Base-by-base conservation (phyloP, 2,888 invertebrate species). In the Rhingia campestris region DNA sequence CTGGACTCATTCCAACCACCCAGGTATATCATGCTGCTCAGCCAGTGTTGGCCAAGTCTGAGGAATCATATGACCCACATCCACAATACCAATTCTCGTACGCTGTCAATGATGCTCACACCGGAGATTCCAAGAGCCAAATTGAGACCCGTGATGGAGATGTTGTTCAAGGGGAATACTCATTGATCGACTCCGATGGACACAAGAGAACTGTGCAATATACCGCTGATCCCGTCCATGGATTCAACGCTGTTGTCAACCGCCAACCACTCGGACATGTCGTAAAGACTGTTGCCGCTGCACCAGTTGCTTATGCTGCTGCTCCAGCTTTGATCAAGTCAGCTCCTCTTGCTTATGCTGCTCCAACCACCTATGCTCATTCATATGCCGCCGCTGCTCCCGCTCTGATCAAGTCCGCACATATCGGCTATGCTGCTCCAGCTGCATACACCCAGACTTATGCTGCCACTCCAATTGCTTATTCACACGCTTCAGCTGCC, bases 191-290 rank as follows among this genome's bases (percentile, higher is more conserved):
- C 77, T 91, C 93, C 63, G 94, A 94, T 88, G 94, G 94, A 86
- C 92, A 92, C 85, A 92, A 92, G 89, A 92, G 94, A 86, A 93
- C 92, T 59, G 94, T 93, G 0, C 93, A 94, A 81, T 93, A 93
- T 88, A 90, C 89, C 12, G 90, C 91, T 59, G 91, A 91, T 84
- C 88, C 90, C 32, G 58, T 86, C 1, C 72, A 86, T 67, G 86
- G 86, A 67, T 86, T 86, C 39, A 86, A 86, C 47, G 86, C 86
- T 47, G 58, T 86, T 64, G 87, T 87, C 7, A 81, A 79, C 47
- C 86, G 86, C 47, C 82, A 86, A 76, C 87, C 87, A 51, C 64
- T 87, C 49, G 86, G 73, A 47, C 70, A 61, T 53, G 82, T 84
- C 72, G 87, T 87, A 35, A 86, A 86, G 35, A 69, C 87, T 30